phyloP scores from a whole-genome alignment of 2,797 vertebrate genomes.

The Australoheros facetus region DNA sequence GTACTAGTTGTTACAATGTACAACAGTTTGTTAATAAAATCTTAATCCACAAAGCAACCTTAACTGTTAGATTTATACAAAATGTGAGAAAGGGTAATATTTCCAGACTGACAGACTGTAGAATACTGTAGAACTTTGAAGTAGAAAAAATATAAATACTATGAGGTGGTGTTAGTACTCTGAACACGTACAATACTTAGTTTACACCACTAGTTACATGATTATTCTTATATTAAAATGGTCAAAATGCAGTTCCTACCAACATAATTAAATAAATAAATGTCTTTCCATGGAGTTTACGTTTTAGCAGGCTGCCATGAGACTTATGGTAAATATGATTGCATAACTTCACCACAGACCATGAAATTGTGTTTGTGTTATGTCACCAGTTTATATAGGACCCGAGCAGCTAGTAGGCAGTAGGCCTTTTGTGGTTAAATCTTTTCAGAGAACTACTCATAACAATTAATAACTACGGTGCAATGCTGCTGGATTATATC shows the following conservation, averaged over 20 bases:
- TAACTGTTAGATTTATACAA: no score
- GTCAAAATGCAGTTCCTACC: neutral
- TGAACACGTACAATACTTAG: neutral
- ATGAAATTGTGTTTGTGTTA: slow-evolving; percentile 13
- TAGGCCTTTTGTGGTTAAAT: slow-evolving; percentile 7
- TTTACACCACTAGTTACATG: neutral
- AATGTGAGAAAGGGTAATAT: no score
- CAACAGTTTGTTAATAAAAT: no score
- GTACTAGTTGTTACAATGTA: no score
- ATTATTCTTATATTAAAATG: neutral
- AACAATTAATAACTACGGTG: slow-evolving; percentile 1
- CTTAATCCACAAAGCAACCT: no score
- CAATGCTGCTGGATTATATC: slow-evolving; percentile 37
- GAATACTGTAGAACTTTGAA: no score
- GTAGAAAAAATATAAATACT: no score
- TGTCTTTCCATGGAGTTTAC: neutral
- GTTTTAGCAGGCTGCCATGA: neutral
- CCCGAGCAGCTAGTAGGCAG: slow-evolving; percentile 23
- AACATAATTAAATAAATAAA: slow-evolving; percentile 2
- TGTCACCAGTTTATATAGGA: slow-evolving; percentile 22
- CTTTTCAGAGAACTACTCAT: slow-evolving; percentile 11
- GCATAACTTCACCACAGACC: slow-evolving; percentile 17
- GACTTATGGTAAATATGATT: slow-evolving; percentile 17
- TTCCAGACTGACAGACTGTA: no score
- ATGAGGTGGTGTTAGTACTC: neutral